Base-by-base conservation (phyloP, 2,888 invertebrate species). In the Cotesia congregata region DNA sequence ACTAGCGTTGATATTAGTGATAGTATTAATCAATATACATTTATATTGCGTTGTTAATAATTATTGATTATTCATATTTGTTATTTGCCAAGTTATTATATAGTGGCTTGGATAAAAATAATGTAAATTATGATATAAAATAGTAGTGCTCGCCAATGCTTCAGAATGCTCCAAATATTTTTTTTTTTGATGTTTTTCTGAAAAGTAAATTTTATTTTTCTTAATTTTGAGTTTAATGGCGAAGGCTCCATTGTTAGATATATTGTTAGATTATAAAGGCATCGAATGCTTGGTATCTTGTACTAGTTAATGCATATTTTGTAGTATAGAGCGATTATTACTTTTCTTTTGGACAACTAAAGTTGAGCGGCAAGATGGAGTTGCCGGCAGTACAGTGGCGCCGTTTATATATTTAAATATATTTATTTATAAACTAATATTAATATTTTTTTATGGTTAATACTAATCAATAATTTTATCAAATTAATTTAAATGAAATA, bases 311-410 rank as follows among this genome's bases (percentile, higher is more conserved):
- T 50, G 50, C 50, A 50, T 50, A 50, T 50, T 50, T 50, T 50
- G 50, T 50, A 50, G 50, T 50, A 50, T 50, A 50, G 50, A 50
- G 50, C 50, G 50, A 50, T 50, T 50, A 67, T 12, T 65, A 39
- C 74, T 40, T 67, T 70, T 64, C 64, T 64, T 50, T 50, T 50
- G 74, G 74, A 74, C 20, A 65, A 74, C 78, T 72, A 64, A 77
- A 72, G 72, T 77, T 72, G 65, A 77, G 71, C 71, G 69, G 65
- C 59, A 74, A 77, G 77, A 77, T 75, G 75, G 75, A 65, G 74
- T 77, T 70, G 73, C 76, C 75, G 76, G 64, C 74, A 61, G 68
- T 6, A 61, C 79, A 77, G 77, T 79, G 76, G 78, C 77, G 78
- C 76, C 79, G 71, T 20, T 60, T 12, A 72, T 68, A 30, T 4